Base-by-base conservation (phyloP, 2,113 vertebrate species). In the Xenopus borealis region DNA sequence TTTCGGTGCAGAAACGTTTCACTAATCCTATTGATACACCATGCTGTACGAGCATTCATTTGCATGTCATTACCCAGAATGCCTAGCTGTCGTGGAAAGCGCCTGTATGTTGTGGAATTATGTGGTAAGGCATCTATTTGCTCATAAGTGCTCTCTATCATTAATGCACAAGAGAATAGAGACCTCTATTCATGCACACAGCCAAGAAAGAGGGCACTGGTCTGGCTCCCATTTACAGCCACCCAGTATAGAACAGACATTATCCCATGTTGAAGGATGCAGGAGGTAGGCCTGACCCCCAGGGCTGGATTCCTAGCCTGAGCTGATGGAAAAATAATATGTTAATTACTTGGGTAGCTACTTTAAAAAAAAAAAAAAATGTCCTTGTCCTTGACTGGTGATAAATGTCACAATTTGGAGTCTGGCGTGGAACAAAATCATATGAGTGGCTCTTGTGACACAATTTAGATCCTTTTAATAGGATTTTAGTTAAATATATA, bases 321-420 rank as follows among this genome's bases (percentile, higher is more conserved):
- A 63, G 58, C 47, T 69, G 73, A 75, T 75, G 73, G 73, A 75
- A 75, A 75, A 75, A 75, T 75, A 75, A 75, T 75, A 75, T 75
- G 66, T 69, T 75, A 75, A 75, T 75, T 61, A 69, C 66, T 62
- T 14, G 46, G 73, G 69, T 69, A 75, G 46, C 68, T 58, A 58
- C 55, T 59, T 66, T 45, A 19, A 33, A 40, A 40, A 40, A 40
- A 40, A 40, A 40, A 40, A 40, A n/a, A 44, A 27, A 3, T 27
- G n/a, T 19, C 59, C 73, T 75, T 75, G 73, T 66, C 58, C 40
- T 55, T 13, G 73, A 20, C 27, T 62, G 66, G 66, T 69, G 73
- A 69, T 69, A 75, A 75, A 69, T 75, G 73, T 69, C 66, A 75
- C 66, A 58, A 62, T 64, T 73, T 52, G 66, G 55, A 62, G 30